Base-by-base conservation (phyloP, 2,888 invertebrate species). In the Hyles lineata region DNA sequence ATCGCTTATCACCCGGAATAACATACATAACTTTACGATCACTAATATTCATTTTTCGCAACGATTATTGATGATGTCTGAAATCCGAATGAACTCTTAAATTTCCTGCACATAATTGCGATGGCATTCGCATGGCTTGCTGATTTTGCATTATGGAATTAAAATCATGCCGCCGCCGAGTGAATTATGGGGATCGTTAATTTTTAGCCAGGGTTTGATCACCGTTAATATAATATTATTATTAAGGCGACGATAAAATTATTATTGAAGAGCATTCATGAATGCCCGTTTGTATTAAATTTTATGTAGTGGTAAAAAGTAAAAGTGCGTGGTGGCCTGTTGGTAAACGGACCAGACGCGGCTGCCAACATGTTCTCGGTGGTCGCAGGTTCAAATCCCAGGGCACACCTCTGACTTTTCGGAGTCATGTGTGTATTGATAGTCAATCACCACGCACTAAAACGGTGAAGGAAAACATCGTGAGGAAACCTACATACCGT, bases 101-200 rank as follows among this genome's bases (percentile, higher is more conserved):
- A 67, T 67, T 50, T 67, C 67, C 67, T 50, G 50, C 67, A 67
- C 23, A 50, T 67, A 35, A 62, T 50, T 67, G 67, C 23, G 23
- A 67, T 43, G 43, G 35, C 8, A 62, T 32, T 50, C 35, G 43
- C 50, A 25, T 67, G 23, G 67, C 43, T 67, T 50, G 67, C 67
- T 67, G 67, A 67, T 67, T 67, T 67, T 67, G 67, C 50, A 67
- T 67, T 67, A 67, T 50, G 43, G 23, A 67, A 67, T 67, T 67
- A 43, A 67, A 67, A 67, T 50, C 50, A 50, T 23, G 25, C 43
- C 21, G 63, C 2, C 43, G 50, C 43, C n/a, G 43, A 17, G 21
- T 43, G 43, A 43, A 23, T 67, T 67, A 67, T 23, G 50, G 7
- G 43, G 23, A 7, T 23, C 67, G 50, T 67, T 50, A 67, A 67